Conservation (phyloP, 2,113 vertebrate species). For the Mastomys natalensis region DNA sequence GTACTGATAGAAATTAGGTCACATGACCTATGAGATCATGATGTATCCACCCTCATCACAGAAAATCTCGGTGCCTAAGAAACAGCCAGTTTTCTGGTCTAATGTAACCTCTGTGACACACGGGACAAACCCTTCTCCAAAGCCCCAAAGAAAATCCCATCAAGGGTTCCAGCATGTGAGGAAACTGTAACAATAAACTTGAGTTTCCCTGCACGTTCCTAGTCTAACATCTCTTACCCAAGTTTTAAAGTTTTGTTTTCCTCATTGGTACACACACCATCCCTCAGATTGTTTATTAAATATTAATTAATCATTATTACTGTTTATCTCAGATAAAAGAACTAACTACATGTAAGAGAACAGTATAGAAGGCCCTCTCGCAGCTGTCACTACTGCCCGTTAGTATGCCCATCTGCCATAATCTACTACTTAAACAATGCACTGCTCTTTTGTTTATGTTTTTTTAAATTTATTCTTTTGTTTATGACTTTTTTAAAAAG, state of each 20-base stretch:
- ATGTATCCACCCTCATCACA: constrained; percentile 11
- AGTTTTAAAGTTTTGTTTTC: constrained; percentile 12
- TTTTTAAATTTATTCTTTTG: neutral
- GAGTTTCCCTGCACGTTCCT: constrained; percentile 34
- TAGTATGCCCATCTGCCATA: neutral
- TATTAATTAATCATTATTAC: no score
- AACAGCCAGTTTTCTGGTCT: constrained; percentile 35
- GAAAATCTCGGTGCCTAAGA: constrained; percentile 65
- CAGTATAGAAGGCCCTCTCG: neutral
- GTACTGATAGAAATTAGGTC: constrained; percentile 65
- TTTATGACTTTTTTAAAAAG: neutral
- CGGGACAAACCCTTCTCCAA: constrained; percentile 33
- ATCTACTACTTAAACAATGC: neutral
- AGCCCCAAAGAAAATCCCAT: constrained; percentile 50
- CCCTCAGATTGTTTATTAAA: neutral
- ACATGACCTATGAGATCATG: constrained; percentile 74
- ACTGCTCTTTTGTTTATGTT: neutral
- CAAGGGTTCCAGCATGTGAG: neutral
- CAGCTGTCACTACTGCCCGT: neutral
- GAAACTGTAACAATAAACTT: constrained; percentile 25
- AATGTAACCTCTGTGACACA: constrained; percentile 19
- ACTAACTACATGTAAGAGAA: constrained; percentile 32
- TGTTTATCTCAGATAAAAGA: constrained; percentile 1
- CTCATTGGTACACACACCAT: neutral
- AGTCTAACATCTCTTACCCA: neutral